phyloP scores from a whole-genome alignment of 2,797 vertebrate genomes.

The Ciconia nigra region DNA sequence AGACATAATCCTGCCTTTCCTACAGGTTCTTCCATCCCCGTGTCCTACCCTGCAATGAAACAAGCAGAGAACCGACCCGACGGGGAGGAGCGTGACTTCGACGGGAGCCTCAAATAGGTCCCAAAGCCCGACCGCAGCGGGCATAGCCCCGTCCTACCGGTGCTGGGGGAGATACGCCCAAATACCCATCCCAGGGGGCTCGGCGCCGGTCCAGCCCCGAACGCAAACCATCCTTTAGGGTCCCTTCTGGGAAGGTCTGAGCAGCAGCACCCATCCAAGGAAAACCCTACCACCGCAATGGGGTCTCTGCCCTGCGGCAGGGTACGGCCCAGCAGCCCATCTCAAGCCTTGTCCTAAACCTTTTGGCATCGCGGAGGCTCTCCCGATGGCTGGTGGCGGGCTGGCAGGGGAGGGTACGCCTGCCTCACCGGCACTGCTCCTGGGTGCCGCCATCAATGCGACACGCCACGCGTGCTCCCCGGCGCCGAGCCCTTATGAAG shows the following conservation, averaged over 20 bases:
- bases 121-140: background rate
- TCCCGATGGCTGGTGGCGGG: accelerated
- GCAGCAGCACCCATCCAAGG: background rate
- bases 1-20: background rate
- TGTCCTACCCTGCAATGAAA: background rate
- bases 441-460: accelerated
- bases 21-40: background rate
- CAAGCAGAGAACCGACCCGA: background rate
- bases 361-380: background rate
- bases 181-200: background rate
- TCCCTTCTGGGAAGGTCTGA: background rate
- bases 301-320: background rate
- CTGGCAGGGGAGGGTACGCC: background rate
- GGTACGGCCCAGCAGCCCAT: background rate
- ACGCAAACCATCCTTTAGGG: background rate
- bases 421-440: background rate
- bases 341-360: background rate
- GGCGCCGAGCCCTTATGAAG: accelerated
- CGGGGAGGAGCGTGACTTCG: background rate
- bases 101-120: background rate
- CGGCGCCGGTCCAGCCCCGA: accelerated
- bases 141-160: background rate
- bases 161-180: background rate
- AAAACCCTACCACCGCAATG: background rate
- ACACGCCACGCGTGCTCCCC: accelerated